phyloP scores from a whole-genome alignment of 2,797 vertebrate species.

The Loriculus beryllinus region DNA sequence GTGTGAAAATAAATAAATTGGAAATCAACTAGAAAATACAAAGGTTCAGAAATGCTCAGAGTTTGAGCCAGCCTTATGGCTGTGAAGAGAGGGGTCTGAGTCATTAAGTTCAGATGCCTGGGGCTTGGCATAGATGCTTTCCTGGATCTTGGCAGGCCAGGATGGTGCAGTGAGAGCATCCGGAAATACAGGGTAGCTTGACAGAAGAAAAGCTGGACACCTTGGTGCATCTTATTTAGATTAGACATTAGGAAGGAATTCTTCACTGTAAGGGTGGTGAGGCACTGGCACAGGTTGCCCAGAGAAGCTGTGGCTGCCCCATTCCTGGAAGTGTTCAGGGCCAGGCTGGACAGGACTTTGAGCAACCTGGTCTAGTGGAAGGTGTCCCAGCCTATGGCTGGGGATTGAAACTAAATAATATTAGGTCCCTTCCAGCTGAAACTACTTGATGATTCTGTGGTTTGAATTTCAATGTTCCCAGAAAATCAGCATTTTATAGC shows the following conservation, averaged over 20 bases:
- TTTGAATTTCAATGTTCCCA: background rate
- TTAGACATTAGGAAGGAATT: background rate
- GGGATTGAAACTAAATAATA: background rate
- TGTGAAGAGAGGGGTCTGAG: background rate
- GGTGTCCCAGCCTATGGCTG: background rate
- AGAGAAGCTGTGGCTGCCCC: background rate
- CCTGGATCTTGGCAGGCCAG: background rate
- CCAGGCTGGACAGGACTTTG: background rate
- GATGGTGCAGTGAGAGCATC: background rate
- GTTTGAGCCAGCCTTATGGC: background rate
- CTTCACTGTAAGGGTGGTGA: no score
- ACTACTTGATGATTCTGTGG: background rate
- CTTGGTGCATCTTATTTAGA: background rate
- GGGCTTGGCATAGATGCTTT: constrained; percentile 4
- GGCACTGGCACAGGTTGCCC: no score
- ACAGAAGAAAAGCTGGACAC: background rate
- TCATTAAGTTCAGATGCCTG: background rate
- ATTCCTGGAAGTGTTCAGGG: background rate
- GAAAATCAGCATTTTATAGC: background rate
- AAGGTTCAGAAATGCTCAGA: background rate
- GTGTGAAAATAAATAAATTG: constrained; percentile 26
- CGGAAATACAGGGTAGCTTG: background rate
- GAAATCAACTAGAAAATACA: background rate
- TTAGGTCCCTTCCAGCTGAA: background rate
- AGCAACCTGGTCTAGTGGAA: background rate